Evolutionary conservation across 1,140 invertebrate genomes (phyloP).

Genomic region (Drosophila eugracilis): DNA sequence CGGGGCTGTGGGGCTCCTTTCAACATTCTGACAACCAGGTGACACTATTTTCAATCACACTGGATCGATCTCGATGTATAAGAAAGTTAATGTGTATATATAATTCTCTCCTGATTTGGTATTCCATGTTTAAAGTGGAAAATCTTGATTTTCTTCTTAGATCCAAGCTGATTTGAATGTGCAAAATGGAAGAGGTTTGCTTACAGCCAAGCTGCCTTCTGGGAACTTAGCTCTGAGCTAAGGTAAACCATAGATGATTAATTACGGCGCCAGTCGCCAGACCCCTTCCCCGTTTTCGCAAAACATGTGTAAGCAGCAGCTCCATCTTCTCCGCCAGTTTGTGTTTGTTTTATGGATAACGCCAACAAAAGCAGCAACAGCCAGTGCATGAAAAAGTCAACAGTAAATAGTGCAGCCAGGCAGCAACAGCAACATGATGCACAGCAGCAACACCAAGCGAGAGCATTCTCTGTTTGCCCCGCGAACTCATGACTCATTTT

Average conservation of each 20-base stretch:
- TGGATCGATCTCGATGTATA: background rate
- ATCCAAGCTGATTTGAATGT: background rate
- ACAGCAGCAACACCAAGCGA: constrained; percentile 30
- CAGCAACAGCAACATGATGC: constrained; percentile 25
- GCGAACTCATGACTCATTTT: constrained; percentile 84
- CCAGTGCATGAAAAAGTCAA: constrained; percentile 78
- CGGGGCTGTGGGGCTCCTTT: too few relatives aligned
- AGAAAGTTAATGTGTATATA: background rate
- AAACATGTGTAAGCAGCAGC: constrained; percentile 72
- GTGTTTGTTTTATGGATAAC: constrained; percentile 72
- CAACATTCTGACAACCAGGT: constrained; percentile 17
- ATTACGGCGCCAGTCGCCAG: constrained; percentile 41
- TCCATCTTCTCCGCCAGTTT: constrained; percentile 55
- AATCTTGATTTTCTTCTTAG: too few relatives aligned
- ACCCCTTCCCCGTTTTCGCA: background rate
- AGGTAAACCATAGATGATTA: constrained; percentile 72
- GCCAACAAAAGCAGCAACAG: constrained; percentile 50
- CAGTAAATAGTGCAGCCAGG: constrained; percentile 66
- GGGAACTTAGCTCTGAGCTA: constrained; percentile 5
- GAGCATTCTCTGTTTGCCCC: constrained; percentile 69
- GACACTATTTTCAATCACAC: constrained; percentile 12
- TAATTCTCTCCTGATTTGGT: too few relatives aligned
- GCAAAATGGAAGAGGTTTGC: background rate
- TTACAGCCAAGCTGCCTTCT: constrained; percentile 5
- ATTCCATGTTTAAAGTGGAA: too few relatives aligned